phyloP scores from a whole-genome alignment of 2,888 invertebrate genomes.

The Augiades crinisus region DNA sequence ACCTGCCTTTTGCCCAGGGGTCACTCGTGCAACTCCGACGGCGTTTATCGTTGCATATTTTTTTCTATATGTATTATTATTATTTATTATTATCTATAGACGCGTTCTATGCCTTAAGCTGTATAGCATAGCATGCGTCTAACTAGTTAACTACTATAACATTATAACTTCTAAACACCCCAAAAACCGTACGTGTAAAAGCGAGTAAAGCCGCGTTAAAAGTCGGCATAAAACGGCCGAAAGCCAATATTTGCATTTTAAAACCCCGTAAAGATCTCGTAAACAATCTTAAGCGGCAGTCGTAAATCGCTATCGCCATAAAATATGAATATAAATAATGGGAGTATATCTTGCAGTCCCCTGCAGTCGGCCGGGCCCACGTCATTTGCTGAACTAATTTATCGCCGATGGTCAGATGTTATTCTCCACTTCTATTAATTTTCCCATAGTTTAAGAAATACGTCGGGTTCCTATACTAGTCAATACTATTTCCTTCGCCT shows the following conservation, averaged over 20 bases:
- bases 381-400: conserved; percentile 45
- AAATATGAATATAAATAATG: conserved; percentile 60
- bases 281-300: conserved; percentile 35
- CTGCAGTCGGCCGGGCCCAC: conserved; percentile 41
- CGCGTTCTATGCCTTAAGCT: background rate
- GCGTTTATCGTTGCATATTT: too few species aligned
- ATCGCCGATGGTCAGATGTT: conserved; percentile 33
- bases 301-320: conserved; percentile 47
- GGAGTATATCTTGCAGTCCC: conserved; percentile 41
- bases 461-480: too few species aligned
- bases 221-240: background rate
- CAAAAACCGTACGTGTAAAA: too few species aligned
- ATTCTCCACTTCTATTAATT: conserved; percentile 20
- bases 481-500: too few species aligned
- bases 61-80: too few species aligned
- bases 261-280: conserved; percentile 22
- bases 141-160: too few species aligned
- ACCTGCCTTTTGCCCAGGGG: too few species aligned
- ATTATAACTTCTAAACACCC: too few species aligned
- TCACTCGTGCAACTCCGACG: too few species aligned
- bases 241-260: conserved; percentile 15
- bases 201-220: background rate
- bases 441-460: conserved; percentile 5
- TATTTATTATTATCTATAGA: background rate
- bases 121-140: too few species aligned